Evolutionary conservation across 2,888 invertebrate genomes (phyloP).

Genomic region (Drosophila antonietae): DNA sequence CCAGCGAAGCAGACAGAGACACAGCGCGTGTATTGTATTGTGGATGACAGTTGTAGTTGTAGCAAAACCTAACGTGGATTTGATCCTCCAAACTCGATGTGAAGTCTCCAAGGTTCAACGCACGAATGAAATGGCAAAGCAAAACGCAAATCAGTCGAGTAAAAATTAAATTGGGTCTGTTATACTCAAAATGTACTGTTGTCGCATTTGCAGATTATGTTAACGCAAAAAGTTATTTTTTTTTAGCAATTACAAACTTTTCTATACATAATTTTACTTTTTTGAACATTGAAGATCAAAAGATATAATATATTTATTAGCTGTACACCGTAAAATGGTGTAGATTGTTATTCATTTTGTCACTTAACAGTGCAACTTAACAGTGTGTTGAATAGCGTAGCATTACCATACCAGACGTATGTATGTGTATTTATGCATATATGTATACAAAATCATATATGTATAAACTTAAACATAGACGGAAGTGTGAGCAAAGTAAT

Average conservation of each 20-base stretch:
- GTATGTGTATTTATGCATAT: slow-evolving; percentile 1
- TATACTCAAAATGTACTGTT: slow-evolving; percentile 58
- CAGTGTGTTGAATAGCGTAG: slow-evolving; percentile 19
- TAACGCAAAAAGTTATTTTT: slow-evolving; percentile 25
- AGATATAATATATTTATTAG: not conserved
- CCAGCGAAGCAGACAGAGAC: slow-evolving; percentile 58
- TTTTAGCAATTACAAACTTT: slow-evolving; percentile 7
- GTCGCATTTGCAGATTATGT: slow-evolving; percentile 32
- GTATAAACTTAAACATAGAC: slow-evolving; percentile 11
- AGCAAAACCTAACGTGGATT: slow-evolving; percentile 82
- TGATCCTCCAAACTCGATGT: slow-evolving; percentile 83
- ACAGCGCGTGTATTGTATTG: slow-evolving; percentile 60
- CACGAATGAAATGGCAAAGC: slow-evolving; percentile 57
- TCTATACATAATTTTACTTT: not conserved
- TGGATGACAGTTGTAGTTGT: slow-evolving; percentile 67
- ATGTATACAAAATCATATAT: slow-evolving; percentile 4
- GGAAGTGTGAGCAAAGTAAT: slow-evolving; percentile 31
- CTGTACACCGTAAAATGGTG: not conserved
- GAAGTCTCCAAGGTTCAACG: slow-evolving; percentile 83
- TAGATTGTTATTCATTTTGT: not conserved
- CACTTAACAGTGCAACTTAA: slow-evolving; percentile 20
- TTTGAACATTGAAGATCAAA: not conserved
- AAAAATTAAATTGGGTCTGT: slow-evolving; percentile 60
- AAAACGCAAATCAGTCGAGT: slow-evolving; percentile 53
- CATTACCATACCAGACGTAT: slow-evolving; percentile 6